Evolutionary conservation across 1,140 invertebrate species (phyloP), one percentile per base, ranked within the genome.

Genomic region (Diplogasteroides magnus): DNA sequence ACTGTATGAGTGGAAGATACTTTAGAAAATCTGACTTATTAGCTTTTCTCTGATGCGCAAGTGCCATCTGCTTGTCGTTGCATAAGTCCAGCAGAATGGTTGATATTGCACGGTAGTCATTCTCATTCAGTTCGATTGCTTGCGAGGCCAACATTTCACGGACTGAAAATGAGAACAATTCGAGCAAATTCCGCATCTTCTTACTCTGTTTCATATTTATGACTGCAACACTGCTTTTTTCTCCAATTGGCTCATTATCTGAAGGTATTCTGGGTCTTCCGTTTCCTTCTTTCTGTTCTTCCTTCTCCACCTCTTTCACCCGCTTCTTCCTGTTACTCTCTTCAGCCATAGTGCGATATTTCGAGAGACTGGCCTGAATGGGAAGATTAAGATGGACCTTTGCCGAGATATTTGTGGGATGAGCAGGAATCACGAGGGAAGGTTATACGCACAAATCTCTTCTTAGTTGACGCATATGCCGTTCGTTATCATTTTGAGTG

Each of bases 161-260:
- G 32, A 72, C 70, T 72, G 57, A 61, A 72, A 61, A 48, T 26
- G n/a, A 63, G 6, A 48, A 23, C 0, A 61, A 66, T 61, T 15
- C 0, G n/a, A 61, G 25, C 1, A 31, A 66, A 61, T 25, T 61
- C 26, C 26, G 60, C 26, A 31, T 11, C 19, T 2, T 2, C 28
- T 25, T 63, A 71, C 69, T 71, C 57, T 71, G 62, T 61, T 72
- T 67, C 70, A 71, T 71, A n/a, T 71, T 71, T 3, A 71, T 64
- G 3, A 71, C 69, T 19, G 69, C 69, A 11, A 71, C 69, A 66
- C 69, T 71, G 2, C 29, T 37, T 48, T 71, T 71, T 2, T 72
- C 70, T 15, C 60, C 55, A n/a, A 31, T n/a, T 1, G 28, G 26
- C 6, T 48, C 37, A 11, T 48, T 19, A 6, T 48, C 37, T 6